A percentile compares a stretch with the other conserved stretches of the same genome.
These are phyloP conservation scores for Anabacerthia variegaticeps DNA, from an alignment of 2,797 vertebrate genomes.

Conservation along the genomic window DNA sequence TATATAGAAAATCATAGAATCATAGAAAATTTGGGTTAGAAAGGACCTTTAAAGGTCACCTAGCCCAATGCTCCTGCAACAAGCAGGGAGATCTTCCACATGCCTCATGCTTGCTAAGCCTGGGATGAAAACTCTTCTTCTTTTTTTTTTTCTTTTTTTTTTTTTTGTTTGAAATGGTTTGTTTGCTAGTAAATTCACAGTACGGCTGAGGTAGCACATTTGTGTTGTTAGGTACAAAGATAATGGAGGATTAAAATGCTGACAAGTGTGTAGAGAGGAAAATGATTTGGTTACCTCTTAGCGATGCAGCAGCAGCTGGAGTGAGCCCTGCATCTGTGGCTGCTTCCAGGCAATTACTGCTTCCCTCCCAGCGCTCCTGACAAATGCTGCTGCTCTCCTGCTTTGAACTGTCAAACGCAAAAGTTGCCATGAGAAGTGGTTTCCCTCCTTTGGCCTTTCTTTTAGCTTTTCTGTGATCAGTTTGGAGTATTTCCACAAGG, in stretches of 20 bases:
- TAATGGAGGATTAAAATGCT: conserved; percentile 77
- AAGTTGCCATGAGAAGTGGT: conserved; percentile 1
- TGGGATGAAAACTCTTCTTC: not conserved
- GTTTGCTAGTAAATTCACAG: conserved; percentile 51
- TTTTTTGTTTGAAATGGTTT: not conserved
- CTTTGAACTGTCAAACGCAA: conserved; percentile 20
- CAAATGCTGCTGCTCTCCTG: conserved; percentile 25
- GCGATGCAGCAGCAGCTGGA: conserved; percentile 45
- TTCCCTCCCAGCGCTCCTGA: conserved; percentile 30
- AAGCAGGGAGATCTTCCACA: not conserved
- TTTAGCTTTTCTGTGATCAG: not conserved
- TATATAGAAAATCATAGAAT: not conserved
- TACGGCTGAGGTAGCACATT: conserved; percentile 73
- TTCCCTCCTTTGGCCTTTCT: not conserved
- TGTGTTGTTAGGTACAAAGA: conserved; percentile 59
- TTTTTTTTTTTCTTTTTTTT: no score
- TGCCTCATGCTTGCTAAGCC: not conserved
- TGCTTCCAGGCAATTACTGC: conserved; percentile 54
- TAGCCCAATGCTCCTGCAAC: not conserved
- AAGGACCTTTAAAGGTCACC: not conserved
- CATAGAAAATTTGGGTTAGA: no score
- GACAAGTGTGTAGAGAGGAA: conserved; percentile 73
- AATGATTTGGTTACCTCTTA: conserved; percentile 57
- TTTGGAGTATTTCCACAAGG: not conserved
- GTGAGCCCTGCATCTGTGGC: conserved; percentile 20